phyloP scores from a whole-genome alignment of 2,888 invertebrate genomes.

The Synergus gifuensis region DNA sequence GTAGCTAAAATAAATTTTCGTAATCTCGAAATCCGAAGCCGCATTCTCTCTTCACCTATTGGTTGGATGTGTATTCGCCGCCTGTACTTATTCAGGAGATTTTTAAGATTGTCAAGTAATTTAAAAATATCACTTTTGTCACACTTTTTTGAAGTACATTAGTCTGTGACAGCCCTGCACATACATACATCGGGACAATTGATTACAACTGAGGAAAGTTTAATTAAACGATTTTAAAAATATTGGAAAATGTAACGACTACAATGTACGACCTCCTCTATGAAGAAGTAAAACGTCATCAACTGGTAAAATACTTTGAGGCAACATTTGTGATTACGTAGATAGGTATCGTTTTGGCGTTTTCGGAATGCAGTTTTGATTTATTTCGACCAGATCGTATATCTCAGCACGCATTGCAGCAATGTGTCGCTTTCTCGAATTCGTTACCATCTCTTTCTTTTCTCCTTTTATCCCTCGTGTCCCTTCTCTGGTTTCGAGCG shows the following conservation, averaged over 20 bases:
- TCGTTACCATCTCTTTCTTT: constrained; percentile 46
- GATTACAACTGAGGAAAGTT: no score
- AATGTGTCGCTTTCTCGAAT: constrained; percentile 42
- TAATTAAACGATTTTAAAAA: no score
- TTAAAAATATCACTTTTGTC: constrained; percentile 7
- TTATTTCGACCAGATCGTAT: constrained; percentile 66
- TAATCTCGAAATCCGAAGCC: no score
- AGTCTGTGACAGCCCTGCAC: no score
- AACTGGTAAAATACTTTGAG: constrained; percentile 15
- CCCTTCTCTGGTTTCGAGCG: background rate
- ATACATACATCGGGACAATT: no score
- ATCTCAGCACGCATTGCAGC: constrained; percentile 56
- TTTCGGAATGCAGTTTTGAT: constrained; percentile 65
- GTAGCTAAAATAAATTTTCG: no score
- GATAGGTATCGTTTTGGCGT: constrained; percentile 18
- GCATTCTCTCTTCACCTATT: no score
- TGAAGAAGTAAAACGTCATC: constrained; percentile 4
- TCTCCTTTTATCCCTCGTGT: background rate
- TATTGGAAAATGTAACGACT: no score
- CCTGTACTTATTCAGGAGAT: background rate
- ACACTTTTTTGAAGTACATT: background rate
- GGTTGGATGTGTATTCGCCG: no score
- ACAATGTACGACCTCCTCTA: no score
- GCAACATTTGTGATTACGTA: constrained; percentile 11
- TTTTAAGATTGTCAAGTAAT: background rate